Percentiles rank a stretch among this genome's conserved stretches.
phyloP scores from a whole-genome alignment of 2,888 invertebrate genomes.

The Incurvaria masculella region DNA sequence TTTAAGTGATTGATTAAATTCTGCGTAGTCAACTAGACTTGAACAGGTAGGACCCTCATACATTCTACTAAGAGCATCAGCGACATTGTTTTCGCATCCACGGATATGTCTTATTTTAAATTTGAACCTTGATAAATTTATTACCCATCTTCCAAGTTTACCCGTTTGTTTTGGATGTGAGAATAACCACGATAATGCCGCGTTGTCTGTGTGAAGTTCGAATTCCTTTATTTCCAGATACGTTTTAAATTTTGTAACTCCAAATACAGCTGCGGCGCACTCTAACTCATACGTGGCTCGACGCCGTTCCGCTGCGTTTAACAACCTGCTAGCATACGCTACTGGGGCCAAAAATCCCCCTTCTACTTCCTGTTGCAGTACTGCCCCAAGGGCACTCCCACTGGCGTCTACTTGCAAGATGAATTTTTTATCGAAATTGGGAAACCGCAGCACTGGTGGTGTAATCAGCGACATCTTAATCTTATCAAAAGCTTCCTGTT shows the following conservation, averaged over 20 bases:
- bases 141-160: background rate
- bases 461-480: conserved; percentile 5
- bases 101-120: background rate
- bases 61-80: background rate
- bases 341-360: conserved; percentile 6
- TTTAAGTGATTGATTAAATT: background rate
- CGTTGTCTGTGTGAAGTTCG: conserved; percentile 7
- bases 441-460: conserved; percentile 7
- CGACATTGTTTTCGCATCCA: background rate
- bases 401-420: conserved; percentile 6
- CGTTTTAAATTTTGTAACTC: conserved; percentile 6
- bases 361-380: conserved; percentile 7
- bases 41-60: background rate
- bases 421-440: conserved; percentile 4
- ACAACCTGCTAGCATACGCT: conserved; percentile 5
- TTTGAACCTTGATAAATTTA: background rate
- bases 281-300: conserved; percentile 5
- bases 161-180: conserved; percentile 3
- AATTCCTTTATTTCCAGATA: conserved; percentile 5
- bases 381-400: conserved; percentile 3
- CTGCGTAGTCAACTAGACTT: background rate
- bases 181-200: conserved; percentile 7
- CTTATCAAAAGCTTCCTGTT: background rate
- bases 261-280: conserved; percentile 7
- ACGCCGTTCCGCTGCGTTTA: conserved; percentile 3